phyloP scores from a whole-genome alignment of 2,888 invertebrate species.

The Drosophila lutescens region DNA sequence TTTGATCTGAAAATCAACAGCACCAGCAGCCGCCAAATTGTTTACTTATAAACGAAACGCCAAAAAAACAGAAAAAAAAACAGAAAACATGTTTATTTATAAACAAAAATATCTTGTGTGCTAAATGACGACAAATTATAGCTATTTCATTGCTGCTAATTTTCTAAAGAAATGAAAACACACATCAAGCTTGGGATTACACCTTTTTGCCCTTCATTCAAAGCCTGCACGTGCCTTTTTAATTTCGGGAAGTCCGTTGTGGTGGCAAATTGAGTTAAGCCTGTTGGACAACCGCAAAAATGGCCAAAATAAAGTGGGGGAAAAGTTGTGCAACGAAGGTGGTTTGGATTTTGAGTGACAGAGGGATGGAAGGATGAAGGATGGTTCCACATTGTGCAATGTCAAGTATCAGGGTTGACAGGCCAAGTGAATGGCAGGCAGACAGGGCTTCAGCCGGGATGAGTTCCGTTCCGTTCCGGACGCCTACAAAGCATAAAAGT shows the following conservation, averaged over 20 bases:
- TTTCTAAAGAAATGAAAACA: slow-evolving; percentile 35
- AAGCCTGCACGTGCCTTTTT: slow-evolving; percentile 25
- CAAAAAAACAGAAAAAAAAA: slow-evolving; percentile 11
- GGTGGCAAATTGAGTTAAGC: slow-evolving; percentile 57
- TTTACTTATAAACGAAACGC: slow-evolving; percentile 30
- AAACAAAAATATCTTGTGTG: slow-evolving; percentile 52
- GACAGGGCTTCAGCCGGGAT: slow-evolving; percentile 36
- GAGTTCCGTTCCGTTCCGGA: slow-evolving; percentile 24
- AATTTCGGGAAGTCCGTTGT: slow-evolving; percentile 30
- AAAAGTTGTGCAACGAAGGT: slow-evolving; percentile 18
- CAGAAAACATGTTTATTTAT: slow-evolving; percentile 52
- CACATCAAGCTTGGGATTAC: neutral
- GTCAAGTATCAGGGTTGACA: slow-evolving; percentile 50
- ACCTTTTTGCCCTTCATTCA: neutral
- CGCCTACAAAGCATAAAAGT: slow-evolving; percentile 47
- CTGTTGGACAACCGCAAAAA: slow-evolving; percentile 34
- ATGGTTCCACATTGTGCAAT: slow-evolving; percentile 38
- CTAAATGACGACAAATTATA: slow-evolving; percentile 63
- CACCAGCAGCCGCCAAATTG: slow-evolving; percentile 35
- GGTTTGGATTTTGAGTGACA: slow-evolving; percentile 7
- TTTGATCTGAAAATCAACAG: slow-evolving; percentile 29
- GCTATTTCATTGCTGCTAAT: slow-evolving; percentile 49
- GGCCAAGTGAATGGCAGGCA: slow-evolving; percentile 34
- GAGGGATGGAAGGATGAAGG: too few relatives aligned
- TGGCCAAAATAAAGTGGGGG: slow-evolving; percentile 19